These are phyloP conservation scores for Numenius arquata DNA, from an alignment of 2,113 vertebrate species.

Conservation along the genomic window DNA sequence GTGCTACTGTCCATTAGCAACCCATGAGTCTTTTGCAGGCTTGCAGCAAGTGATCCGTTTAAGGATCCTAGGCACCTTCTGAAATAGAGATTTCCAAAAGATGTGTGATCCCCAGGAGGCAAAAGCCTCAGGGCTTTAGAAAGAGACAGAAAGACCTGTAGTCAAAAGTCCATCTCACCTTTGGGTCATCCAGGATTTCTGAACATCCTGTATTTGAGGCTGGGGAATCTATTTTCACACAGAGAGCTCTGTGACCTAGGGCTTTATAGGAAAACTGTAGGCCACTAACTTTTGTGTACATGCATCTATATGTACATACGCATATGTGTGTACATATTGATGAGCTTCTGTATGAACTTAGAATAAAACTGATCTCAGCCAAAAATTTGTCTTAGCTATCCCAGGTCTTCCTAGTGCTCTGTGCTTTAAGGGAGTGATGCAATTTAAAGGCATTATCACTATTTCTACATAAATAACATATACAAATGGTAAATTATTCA, in stretches of 20 bases:
- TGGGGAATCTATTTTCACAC: background rate
- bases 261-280: background rate
- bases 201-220: background rate
- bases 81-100: background rate
- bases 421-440: background rate
- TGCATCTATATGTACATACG: rapidly evolving
- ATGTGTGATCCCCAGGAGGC: background rate
- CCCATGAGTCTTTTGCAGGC: background rate
- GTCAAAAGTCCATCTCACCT: background rate
- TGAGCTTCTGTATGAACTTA: background rate
- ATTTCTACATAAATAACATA: background rate
- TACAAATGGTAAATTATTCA: background rate
- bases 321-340: background rate
- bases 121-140: background rate
- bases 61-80: background rate
- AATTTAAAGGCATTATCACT: background rate
- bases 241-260: background rate
- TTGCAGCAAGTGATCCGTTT: background rate
- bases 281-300: background rate
- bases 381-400: background rate
- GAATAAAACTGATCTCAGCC: background rate
- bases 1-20: background rate
- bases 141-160: background rate
- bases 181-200: background rate
- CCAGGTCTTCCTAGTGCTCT: background rate